phyloP scores from a whole-genome alignment of 1,140 invertebrate species.

The Rhagoletis zephyria region DNA sequence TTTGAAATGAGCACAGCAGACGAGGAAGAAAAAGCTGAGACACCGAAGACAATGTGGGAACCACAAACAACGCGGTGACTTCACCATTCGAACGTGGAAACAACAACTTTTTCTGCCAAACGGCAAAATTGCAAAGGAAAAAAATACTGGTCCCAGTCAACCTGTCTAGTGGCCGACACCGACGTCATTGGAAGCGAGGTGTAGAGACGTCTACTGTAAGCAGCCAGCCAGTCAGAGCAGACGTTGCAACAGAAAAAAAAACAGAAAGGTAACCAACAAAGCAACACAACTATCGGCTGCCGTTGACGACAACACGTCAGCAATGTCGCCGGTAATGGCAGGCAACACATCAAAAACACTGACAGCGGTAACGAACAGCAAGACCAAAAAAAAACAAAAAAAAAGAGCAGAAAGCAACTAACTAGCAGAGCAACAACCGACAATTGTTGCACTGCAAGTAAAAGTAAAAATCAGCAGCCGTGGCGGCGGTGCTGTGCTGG shows the following conservation, averaged over 20 bases:
- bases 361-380: conserved; percentile 18
- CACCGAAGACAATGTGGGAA: neutral
- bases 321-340: conserved; percentile 37
- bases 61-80: neutral
- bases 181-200: neutral
- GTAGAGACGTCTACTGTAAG: neutral
- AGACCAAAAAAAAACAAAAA: neutral
- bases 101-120: neutral
- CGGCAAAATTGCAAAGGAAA: neutral
- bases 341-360: conserved; percentile 29
- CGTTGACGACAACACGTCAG: conserved; percentile 23
- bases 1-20: neutral
- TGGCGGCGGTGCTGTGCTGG: neutral
- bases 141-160: neutral
- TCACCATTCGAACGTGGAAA: neutral
- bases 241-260: neutral
- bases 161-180: neutral
- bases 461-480: neutral
- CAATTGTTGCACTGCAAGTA: neutral
- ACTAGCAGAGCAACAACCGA: neutral
- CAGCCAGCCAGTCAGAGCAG: neutral
- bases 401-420: neutral
- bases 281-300: conserved; percentile 17
- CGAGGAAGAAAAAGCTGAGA: neutral
- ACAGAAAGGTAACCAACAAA: neutral